Evolutionary conservation across 2,113 vertebrate genomes (phyloP), one percentile per base, ranked within the genome.

Genomic region (Castor canadensis): DNA sequence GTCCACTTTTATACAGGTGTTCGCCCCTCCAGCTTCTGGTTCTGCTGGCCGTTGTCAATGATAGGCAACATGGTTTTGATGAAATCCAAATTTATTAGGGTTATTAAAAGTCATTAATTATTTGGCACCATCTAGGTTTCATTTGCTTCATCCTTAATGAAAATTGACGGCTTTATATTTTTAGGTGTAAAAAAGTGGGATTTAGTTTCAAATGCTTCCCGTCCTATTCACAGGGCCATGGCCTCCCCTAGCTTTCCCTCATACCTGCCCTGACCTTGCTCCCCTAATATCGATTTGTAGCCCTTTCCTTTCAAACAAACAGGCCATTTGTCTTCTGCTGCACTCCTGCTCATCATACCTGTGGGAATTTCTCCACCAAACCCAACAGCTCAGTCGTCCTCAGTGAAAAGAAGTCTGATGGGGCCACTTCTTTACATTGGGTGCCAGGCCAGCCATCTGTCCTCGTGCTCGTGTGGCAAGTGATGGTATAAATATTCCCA

Each of bases 31-130:
- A 79, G 84, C 92, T 76, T 64, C 35, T 82, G 30, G 73, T 67
- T 96, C 95, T 93, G 66, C 93, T 72, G 90, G 87, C 93, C 95
- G 76, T 49, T 89, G 8, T 30, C 92, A 38, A 22, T 87, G 96
- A 96, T 45, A 76, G 28, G 96, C 97, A 98, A 97, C 95, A 96
- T 71, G 96, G 87, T 95, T 98, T 97, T 98, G 98, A 98, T 97
- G 87, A 98, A 98, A 98, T 93, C 95, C 91, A 97, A 97, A 98
- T 98, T 98, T 98, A 98, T 98, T 98, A 98, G 90, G 82, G 97
- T 97, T 97, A 96, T 98, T 98, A 98, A 97, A 98, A 96, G 89
- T 95, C 96, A 93, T 98, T 98, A 98, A 98, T 98, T 98, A 97
- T 98, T 98, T 98, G 98, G 98, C 98, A 98, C 96, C 73, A 66